Percentiles rank a stretch among this genome's conserved stretches.
phyloP scores from a whole-genome alignment of 2,888 invertebrate genomes.

The Polymixis flavicincta region DNA sequence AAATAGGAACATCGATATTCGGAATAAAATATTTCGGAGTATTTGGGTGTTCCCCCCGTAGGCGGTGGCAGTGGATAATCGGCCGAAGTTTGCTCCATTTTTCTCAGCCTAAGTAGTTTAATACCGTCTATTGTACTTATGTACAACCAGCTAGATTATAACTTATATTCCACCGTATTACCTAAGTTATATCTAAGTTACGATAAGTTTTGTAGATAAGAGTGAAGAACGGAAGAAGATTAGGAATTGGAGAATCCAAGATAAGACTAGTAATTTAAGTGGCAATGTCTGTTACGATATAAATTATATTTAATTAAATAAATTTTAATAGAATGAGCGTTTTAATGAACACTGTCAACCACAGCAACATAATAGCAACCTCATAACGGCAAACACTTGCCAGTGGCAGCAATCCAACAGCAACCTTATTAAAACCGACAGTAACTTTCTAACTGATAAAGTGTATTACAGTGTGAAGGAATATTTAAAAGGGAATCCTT shows the following conservation, averaged over 20 bases:
- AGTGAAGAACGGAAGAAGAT: neutral
- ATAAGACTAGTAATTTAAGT: conserved; percentile 17
- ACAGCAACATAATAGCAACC: too few relatives aligned
- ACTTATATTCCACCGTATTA: conserved; percentile 46
- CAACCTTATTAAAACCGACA: too few relatives aligned
- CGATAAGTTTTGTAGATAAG: conserved; percentile 19
- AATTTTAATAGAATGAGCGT: conserved; percentile 13
- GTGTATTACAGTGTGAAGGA: too few relatives aligned
- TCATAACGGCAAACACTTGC: too few relatives aligned
- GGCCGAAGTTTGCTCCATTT: neutral
- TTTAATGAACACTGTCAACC: conserved; percentile 16
- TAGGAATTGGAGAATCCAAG: conserved; percentile 12
- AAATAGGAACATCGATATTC: too few relatives aligned
- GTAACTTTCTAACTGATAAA: too few relatives aligned
- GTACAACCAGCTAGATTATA: conserved; percentile 28
- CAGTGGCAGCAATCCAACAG: too few relatives aligned
- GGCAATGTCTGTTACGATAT: conserved; percentile 25
- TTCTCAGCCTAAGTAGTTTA: neutral
- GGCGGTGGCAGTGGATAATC: too few relatives aligned
- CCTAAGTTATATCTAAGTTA: conserved; percentile 9
- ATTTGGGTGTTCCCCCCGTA: neutral
- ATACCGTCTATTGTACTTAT: conserved; percentile 11
- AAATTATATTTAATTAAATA: conserved; percentile 45
- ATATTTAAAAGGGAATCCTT: too few relatives aligned
- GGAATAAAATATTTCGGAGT: too few relatives aligned